Conservation (phyloP, 2,888 invertebrate genomes). For the Chaitophorus viminalis region DNA sequence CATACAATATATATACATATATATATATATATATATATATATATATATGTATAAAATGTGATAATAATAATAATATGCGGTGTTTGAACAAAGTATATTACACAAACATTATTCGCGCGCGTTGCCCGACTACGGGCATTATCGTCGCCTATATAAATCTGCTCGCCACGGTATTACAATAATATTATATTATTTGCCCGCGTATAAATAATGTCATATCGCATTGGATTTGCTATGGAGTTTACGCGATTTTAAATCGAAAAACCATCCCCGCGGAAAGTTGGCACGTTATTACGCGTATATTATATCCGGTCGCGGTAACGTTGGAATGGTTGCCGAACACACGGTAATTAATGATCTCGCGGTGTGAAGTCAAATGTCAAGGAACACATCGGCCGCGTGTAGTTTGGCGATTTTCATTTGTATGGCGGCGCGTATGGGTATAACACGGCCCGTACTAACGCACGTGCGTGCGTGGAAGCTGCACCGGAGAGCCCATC, state of each 20-base stretch:
- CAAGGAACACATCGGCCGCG: constrained; percentile 3
- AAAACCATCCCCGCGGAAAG: background rate
- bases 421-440: background rate
- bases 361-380: constrained; percentile 23
- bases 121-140: background rate
- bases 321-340: background rate
- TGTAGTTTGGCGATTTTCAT: constrained; percentile 20
- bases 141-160: background rate
- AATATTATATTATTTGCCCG: background rate
- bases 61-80: no score
- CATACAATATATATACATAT: no score
- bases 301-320: background rate
- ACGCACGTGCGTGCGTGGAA: background rate
- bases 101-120: background rate
- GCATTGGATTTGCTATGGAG: background rate
- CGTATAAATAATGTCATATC: background rate
- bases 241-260: background rate
- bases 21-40: no score
- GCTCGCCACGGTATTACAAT: background rate
- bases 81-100: background rate
- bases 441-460: background rate
- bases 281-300: background rate
- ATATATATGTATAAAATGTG: no score
- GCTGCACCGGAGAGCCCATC: background rate
- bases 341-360: constrained; percentile 36